These are phyloP conservation scores for Etia nguti DNA, from an alignment of 2,113 vertebrate species.

Conservation along the genomic window DNA sequence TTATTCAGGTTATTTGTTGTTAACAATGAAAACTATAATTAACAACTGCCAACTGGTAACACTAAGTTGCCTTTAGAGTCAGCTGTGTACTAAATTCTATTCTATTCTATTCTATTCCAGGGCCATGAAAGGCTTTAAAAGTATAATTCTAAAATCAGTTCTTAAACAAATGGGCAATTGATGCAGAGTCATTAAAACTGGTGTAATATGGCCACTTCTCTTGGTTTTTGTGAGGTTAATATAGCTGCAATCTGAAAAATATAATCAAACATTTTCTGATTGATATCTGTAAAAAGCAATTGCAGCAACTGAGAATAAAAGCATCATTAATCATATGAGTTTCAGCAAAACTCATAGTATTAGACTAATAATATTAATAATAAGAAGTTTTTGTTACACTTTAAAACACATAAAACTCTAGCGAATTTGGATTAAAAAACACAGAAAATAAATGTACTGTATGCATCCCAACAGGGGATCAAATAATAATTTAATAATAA, in stretches of 20 bases:
- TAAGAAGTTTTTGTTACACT: neutral
- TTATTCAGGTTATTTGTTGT: neutral
- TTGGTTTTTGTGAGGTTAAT: too few species aligned
- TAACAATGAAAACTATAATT: neutral
- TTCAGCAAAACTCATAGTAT: accelerated
- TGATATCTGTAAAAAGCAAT: too few species aligned
- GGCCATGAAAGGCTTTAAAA: neutral
- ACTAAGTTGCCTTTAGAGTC: neutral
- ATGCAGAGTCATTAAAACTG: neutral
- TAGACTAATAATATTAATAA: neutral
- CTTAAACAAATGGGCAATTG: neutral
- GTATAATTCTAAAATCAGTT: neutral
- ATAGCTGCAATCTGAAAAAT: too few species aligned
- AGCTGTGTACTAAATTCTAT: neutral
- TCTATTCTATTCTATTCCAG: neutral
- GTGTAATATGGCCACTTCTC: accelerated
- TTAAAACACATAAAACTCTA: neutral
- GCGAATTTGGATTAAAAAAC: neutral
- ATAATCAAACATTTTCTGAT: too few species aligned
- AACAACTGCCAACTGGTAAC: neutral
- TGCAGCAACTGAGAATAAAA: neutral
- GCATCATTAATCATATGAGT: neutral
- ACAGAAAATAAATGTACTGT: neutral
- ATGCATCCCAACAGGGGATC: neutral
- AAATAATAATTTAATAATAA: neutral